Conservation (phyloP, 2,888 invertebrate species). For the Cerastis rubricosa region DNA sequence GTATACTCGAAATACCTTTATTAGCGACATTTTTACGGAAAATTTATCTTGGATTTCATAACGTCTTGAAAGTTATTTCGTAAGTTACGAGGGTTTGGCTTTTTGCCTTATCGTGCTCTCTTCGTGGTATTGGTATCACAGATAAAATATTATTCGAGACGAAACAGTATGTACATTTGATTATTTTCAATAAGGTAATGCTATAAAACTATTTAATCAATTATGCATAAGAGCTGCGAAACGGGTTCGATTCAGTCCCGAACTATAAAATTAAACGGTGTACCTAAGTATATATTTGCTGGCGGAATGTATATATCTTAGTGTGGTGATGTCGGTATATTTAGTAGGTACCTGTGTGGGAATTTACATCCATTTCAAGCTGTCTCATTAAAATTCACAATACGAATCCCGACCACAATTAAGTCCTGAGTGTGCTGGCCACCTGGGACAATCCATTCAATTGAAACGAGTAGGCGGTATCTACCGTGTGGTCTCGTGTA, state of each 20-base stretch:
- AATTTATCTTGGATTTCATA: neutral
- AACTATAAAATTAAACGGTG: constrained; percentile 34
- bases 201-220: constrained; percentile 21
- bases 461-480: constrained; percentile 29
- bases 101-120: neutral
- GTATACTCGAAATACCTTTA: neutral
- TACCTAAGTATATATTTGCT: constrained; percentile 7
- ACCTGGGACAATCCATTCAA: constrained; percentile 54
- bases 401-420: constrained; percentile 52
- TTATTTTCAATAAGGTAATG: constrained; percentile 37
- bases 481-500: neutral
- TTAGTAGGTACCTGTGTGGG: constrained; percentile 26
- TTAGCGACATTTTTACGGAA: neutral
- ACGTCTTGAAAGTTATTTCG: neutral
- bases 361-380: constrained; percentile 47
- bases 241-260: constrained; percentile 39
- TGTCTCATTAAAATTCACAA: constrained; percentile 60
- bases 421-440: constrained; percentile 43
- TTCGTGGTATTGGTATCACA: neutral
- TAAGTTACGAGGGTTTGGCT: neutral
- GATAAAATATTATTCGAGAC: constrained; percentile 1
- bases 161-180: constrained; percentile 41
- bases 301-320: constrained; percentile 23
- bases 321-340: constrained; percentile 31
- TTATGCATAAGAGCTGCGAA: constrained; percentile 24